Percentiles rank a stretch among this genome's conserved stretches.
phyloP scores from a whole-genome alignment of 2,888 invertebrate species.

The Euclidia mi region DNA sequence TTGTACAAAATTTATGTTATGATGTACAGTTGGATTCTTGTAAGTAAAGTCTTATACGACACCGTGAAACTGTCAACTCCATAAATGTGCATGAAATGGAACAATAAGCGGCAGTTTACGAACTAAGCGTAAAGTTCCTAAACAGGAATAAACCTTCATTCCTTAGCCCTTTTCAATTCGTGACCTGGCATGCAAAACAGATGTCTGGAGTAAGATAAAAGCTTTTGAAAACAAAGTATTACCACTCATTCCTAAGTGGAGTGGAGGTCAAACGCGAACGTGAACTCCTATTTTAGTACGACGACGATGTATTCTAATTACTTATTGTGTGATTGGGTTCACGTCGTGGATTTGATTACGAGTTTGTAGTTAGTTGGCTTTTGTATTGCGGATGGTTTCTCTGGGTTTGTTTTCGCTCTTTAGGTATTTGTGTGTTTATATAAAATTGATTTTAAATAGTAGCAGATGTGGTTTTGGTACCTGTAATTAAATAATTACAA shows the following conservation, averaged over 20 bases:
- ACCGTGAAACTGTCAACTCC: constrained; percentile 60
- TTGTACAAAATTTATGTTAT: constrained; percentile 53
- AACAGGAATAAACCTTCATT: constrained; percentile 62
- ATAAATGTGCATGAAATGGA: constrained; percentile 59
- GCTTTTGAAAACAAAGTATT: constrained; percentile 58
- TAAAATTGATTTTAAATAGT: background rate
- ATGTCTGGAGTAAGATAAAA: constrained; percentile 56
- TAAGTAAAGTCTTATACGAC: constrained; percentile 55
- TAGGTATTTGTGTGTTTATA: background rate
- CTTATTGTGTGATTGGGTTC: constrained; percentile 37
- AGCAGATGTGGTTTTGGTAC: too few species aligned
- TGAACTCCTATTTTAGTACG: constrained; percentile 38
- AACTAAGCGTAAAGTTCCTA: constrained; percentile 60
- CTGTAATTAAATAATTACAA: too few species aligned
- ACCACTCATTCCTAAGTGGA: constrained; percentile 51
- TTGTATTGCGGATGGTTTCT: background rate
- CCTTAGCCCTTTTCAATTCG: constrained; percentile 67
- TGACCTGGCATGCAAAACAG: constrained; percentile 73
- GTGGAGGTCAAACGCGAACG: constrained; percentile 50
- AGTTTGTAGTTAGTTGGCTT: background rate
- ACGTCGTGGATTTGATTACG: constrained; percentile 4
- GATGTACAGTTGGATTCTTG: constrained; percentile 58
- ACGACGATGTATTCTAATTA: constrained; percentile 42
- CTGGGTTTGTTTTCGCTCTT: background rate
- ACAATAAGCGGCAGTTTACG: constrained; percentile 60